A percentile compares a stretch with the other conserved stretches of the same genome.
Evolutionary conservation across 2,113 vertebrate species (phyloP).

Genomic region (Fregetta grallaria): DNA sequence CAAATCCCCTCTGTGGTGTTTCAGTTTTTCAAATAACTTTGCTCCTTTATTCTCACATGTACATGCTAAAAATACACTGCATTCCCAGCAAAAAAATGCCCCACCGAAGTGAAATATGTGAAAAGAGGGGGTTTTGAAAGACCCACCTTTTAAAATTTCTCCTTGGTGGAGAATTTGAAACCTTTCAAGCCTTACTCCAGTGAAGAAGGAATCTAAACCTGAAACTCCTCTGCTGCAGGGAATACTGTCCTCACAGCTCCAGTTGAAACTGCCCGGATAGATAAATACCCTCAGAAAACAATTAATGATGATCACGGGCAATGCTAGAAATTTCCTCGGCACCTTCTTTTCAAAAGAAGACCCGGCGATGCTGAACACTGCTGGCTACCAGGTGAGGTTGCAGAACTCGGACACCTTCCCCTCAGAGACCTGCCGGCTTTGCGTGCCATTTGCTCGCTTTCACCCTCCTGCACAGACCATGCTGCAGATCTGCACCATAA

Average conservation of each 20-base stretch:
- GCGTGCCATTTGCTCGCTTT: not conserved
- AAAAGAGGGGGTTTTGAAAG: not conserved
- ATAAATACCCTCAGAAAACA: not conserved
- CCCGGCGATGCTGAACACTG: fast-evolving
- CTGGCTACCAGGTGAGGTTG: not conserved
- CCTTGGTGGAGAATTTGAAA: not conserved
- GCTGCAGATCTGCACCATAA: not conserved
- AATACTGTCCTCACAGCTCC: not conserved
- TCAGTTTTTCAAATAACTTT: not conserved
- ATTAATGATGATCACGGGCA: fast-evolving
- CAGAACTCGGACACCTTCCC: not conserved
- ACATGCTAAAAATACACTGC: not conserved
- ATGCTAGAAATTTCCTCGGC: not conserved
- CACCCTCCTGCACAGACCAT: not conserved
- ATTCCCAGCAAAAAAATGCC: not conserved
- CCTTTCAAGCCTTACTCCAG: not conserved
- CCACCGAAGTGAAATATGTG: fast-evolving
- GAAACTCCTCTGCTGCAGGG: not conserved
- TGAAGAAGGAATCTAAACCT: not conserved
- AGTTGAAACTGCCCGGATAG: fast-evolving
- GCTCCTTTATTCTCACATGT: not conserved
- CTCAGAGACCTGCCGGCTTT: fast-evolving
- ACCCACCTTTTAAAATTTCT: not conserved
- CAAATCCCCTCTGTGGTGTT: not conserved
- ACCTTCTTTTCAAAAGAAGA: not conserved